A percentile compares a stretch with the other conserved stretches of the same genome.
Conservation (phyloP, 2,888 invertebrate species). For the Phania funesta region DNA sequence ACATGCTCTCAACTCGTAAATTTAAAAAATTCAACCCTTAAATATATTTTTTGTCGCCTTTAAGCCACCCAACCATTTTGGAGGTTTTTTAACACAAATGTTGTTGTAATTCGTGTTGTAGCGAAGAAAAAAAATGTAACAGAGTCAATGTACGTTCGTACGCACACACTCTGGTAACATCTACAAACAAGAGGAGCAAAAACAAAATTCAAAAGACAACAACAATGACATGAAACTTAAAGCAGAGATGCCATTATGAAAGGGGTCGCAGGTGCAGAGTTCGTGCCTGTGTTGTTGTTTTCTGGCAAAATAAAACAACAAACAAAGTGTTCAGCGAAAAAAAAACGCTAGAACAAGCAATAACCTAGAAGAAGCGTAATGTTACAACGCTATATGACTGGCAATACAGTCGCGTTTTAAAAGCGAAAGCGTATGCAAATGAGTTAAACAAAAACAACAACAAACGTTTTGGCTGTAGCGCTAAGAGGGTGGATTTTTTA, state of each 20-base stretch:
- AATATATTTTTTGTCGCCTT: conserved; percentile 37
- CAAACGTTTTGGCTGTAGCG: background rate
- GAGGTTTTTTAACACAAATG: conserved; percentile 16
- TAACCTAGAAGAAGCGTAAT: conserved; percentile 8
- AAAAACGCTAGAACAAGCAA: background rate
- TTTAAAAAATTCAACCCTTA: conserved; percentile 67
- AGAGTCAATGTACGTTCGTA: conserved; percentile 57
- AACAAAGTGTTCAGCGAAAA: conserved; percentile 23
- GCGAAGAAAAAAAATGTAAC: background rate
- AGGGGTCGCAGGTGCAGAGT: conserved; percentile 69
- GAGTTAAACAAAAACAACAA: conserved; percentile 50
- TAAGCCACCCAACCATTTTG: conserved; percentile 58
- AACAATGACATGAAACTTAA: background rate
- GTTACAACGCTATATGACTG: conserved; percentile 36
- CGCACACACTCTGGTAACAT: conserved; percentile 34
- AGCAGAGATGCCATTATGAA: conserved; percentile 52
- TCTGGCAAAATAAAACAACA: conserved; percentile 51
- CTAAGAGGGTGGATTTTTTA: conserved; percentile 41
- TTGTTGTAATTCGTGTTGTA: conserved; percentile 38
- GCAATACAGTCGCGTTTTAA: conserved; percentile 39
- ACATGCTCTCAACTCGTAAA: conserved; percentile 67
- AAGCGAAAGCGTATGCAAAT: conserved; percentile 68
- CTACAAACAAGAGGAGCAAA: background rate
- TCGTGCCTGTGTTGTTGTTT: conserved; percentile 9
- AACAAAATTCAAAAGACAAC: background rate